Percentiles rank a stretch among this genome's conserved stretches.
Evolutionary conservation across 2,113 vertebrate species (phyloP).

Genomic region (Eurypyga helias): DNA sequence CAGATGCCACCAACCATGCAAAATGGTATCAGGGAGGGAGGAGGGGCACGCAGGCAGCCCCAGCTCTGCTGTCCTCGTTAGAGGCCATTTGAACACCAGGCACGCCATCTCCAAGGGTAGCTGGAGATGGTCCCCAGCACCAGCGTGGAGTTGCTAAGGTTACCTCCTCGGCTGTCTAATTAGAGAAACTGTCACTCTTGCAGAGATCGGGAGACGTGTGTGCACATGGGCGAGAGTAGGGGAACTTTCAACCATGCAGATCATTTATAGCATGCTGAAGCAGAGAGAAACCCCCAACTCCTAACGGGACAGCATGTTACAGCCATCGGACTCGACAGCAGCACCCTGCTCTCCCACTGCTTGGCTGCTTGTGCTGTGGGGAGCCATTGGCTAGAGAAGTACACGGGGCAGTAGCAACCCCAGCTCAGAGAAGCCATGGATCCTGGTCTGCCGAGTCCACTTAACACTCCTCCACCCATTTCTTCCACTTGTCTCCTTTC

Average conservation of each 20-base stretch:
- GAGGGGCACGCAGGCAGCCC: rapidly evolving
- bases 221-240: not conserved
- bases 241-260: not conserved
- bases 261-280: not conserved
- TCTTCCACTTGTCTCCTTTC: not conserved
- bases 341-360: not conserved
- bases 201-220: not conserved
- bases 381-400: not conserved
- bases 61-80: not conserved
- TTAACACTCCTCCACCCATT: not conserved
- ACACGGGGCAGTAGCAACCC: not conserved
- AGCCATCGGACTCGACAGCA: not conserved
- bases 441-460: rapidly evolving
- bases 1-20: not conserved
- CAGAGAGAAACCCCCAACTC: not conserved
- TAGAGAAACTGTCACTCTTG: slow-evolving; percentile 60
- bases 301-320: not conserved
- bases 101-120: not conserved
- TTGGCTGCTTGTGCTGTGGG: not conserved
- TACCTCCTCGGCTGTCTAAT: slow-evolving; percentile 67
- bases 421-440: not conserved
- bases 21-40: not conserved
- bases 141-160: slow-evolving; percentile 74
- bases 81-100: not conserved
- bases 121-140: slow-evolving; percentile 13